These are phyloP conservation scores for Melinopterus prodromus DNA, from an alignment of 2,888 invertebrate species.

Conservation along the genomic window DNA sequence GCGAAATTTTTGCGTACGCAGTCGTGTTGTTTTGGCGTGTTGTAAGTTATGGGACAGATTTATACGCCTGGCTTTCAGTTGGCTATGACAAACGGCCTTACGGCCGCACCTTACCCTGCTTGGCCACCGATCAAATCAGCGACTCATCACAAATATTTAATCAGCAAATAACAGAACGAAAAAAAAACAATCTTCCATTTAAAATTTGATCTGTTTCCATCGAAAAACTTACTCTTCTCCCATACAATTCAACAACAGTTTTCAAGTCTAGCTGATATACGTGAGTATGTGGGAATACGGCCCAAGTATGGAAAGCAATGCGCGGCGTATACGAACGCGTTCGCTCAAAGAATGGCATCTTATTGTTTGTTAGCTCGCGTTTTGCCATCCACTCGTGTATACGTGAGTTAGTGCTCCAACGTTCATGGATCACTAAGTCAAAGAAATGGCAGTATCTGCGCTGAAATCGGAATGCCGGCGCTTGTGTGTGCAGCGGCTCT, in stretches of 20 bases:
- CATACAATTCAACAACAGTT: too few species aligned
- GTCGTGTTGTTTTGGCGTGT: constrained; percentile 59
- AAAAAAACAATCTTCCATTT: too few species aligned
- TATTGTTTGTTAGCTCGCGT: background rate
- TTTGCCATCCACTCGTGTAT: background rate
- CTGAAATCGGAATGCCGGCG: background rate
- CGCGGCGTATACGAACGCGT: background rate
- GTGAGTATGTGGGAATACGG: background rate
- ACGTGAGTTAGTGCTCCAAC: background rate
- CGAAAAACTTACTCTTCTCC: too few species aligned
- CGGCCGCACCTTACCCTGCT: constrained; percentile 28
- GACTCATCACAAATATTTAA: background rate
- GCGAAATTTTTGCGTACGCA: constrained; percentile 54
- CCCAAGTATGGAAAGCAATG: background rate
- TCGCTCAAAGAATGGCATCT: background rate
- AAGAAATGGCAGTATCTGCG: constrained; percentile 56
- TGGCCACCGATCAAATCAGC: constrained; percentile 21
- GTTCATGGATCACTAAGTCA: constrained; percentile 53
- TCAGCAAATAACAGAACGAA: background rate
- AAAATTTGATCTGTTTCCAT: too few species aligned
- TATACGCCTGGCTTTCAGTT: constrained; percentile 55
- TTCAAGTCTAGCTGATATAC: background rate
- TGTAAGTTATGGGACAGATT: constrained; percentile 59
- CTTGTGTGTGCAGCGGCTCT: background rate
- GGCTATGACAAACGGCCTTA: constrained; percentile 53